Evolutionary conservation across 1,140 invertebrate species (phyloP).

Genomic region (Melipona quadrifasciata): DNA sequence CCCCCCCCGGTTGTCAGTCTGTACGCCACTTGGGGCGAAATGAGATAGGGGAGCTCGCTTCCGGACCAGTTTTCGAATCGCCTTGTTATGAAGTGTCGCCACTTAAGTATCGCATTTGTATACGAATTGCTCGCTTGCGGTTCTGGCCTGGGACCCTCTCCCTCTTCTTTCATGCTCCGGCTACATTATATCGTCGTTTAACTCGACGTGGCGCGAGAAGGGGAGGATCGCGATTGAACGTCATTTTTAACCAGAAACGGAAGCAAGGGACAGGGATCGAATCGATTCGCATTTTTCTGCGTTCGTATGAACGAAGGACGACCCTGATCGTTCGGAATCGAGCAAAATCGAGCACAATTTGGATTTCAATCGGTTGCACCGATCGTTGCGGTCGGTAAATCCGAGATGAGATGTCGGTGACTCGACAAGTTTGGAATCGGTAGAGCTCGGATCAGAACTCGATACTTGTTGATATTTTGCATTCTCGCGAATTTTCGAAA

Average conservation of each 20-base stretch:
- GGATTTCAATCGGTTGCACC: background rate
- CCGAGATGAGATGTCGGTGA: background rate
- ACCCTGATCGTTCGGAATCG: constrained; percentile 14
- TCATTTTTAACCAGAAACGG: constrained; percentile 31
- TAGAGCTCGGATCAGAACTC: too few relatives aligned
- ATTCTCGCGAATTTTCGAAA: too few relatives aligned
- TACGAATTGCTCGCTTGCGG: constrained; percentile 77
- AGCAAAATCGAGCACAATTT: constrained; percentile 9
- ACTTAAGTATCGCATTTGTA: constrained; percentile 77
- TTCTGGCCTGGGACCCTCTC: constrained; percentile 55
- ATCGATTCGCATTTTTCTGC: constrained; percentile 17
- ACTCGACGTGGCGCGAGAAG: constrained; percentile 31
- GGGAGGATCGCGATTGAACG: background rate
- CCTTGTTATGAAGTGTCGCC: constrained; percentile 76
- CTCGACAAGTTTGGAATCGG: too few relatives aligned
- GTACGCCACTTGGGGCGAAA: constrained; percentile 55
- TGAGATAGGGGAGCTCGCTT: constrained; percentile 63
- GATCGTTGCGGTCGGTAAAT: constrained; percentile 26
- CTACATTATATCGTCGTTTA: constrained; percentile 75
- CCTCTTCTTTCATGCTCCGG: constrained; percentile 36
- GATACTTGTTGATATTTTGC: too few relatives aligned
- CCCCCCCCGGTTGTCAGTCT: constrained; percentile 37
- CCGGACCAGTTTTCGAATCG: constrained; percentile 73
- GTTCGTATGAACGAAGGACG: background rate
- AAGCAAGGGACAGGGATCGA: background rate